Evolutionary conservation across 1,140 invertebrate species (phyloP).

Genomic region (Trypoxylus dichotomus): DNA sequence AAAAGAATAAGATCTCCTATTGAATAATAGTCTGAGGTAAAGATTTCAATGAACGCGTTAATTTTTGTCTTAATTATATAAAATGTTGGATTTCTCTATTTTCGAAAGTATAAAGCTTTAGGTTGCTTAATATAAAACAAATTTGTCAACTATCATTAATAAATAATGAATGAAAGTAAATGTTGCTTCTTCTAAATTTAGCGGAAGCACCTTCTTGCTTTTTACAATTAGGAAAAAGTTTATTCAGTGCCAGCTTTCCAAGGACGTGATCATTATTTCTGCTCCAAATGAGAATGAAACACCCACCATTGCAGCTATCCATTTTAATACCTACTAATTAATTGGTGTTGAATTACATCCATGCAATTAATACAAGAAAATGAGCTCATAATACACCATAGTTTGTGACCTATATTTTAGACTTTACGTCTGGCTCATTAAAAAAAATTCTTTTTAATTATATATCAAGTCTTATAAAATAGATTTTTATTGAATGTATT

Average conservation of each 20-base stretch:
- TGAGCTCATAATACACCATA: not conserved
- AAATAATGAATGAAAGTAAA: not conserved
- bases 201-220: not conserved
- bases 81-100: not conserved
- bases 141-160: not conserved
- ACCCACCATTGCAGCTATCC: not conserved
- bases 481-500: too few relatives aligned
- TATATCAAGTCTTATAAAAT: too few relatives aligned
- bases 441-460: not conserved
- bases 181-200: not conserved
- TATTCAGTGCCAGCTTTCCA: not conserved
- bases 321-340: not conserved
- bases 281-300: not conserved
- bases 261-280: not conserved
- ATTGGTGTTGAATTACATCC: not conserved
- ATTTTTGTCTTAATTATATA: not conserved
- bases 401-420: not conserved
- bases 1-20: not conserved
- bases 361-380: slow-evolving; percentile 3
- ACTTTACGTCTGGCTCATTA: not conserved
- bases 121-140: too few relatives aligned
- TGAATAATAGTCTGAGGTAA: not conserved
- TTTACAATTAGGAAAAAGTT: not conserved
- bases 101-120: not conserved
- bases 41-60: not conserved